Percentiles rank a stretch among this genome's conserved stretches.
These are phyloP conservation scores for Procavia capensis DNA, from an alignment of 2,113 vertebrate genomes.

Conservation along the genomic window DNA sequence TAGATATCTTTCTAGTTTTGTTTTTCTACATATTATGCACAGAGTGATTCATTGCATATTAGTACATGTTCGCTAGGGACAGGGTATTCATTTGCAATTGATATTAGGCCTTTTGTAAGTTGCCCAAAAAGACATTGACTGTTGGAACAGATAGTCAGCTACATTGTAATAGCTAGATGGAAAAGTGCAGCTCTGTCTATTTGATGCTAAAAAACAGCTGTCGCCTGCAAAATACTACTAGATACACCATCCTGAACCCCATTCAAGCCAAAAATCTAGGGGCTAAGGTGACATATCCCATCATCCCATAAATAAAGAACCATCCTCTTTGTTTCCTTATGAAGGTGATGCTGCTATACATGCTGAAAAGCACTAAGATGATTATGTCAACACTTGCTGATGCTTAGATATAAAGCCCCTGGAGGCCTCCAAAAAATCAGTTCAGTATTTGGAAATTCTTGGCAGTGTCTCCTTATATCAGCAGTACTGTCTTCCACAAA, in stretches of 20 bases:
- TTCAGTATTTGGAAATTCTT: constrained; percentile 56
- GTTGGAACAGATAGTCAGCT: neutral
- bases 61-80: neutral
- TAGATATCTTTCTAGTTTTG: neutral
- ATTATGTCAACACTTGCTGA: constrained; percentile 72
- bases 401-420: constrained; percentile 69
- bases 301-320: constrained; percentile 31
- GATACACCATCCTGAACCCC: neutral
- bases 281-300: neutral
- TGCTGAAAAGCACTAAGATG: constrained; percentile 42
- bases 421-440: constrained; percentile 67
- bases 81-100: neutral
- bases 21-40: neutral
- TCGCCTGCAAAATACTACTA: neutral
- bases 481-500: constrained; percentile 12
- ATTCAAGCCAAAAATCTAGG: neutral
- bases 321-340: constrained; percentile 49
- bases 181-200: neutral
- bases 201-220: neutral
- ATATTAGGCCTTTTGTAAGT: neutral
- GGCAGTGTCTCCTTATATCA: constrained; percentile 31
- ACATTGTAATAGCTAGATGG: neutral
- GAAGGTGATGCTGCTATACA: constrained; percentile 20
- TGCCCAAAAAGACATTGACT: neutral
- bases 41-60: neutral